Base-by-base conservation (phyloP, 2,797 vertebrate species). In the Sparidentex hasta region DNA sequence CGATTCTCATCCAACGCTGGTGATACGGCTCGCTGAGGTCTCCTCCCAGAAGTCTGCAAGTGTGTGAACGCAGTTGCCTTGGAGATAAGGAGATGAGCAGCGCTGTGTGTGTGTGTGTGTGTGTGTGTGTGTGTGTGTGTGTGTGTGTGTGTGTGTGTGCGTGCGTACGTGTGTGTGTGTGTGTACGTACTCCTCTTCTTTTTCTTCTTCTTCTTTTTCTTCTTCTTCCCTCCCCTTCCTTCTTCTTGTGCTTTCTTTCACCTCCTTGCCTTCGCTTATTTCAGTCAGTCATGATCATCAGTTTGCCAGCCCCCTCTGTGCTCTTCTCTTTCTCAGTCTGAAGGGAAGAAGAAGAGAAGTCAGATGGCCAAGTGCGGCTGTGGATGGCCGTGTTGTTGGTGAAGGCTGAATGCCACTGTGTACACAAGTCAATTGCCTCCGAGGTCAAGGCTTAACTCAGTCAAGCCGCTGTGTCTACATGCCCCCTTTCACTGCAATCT, bases 11-110 rank as follows among this genome's bases (percentile, higher is more conserved):
- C 88, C 82, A 85, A 70, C 72, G 64, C 81, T 74, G 80, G 68
- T 78, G 86, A 78, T 77, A 48, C 65, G 65, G 87, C 88, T 84
- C 54, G 47, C 71, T 23, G 44, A 89, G 80, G 88, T 91, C 80
- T 90, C 87, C 89, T 86, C 86, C 82, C 87, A 89, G 83, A 88
- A 92, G 86, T 84, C 86, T 88, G 81, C 52, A 21, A 87, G 87
- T 47, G 79, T 89, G 91, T 78, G 90, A 93, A 90, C 81, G 73
- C 92, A 75, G 94, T 94, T 93, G 93, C 93, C 89, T 78, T 94
- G 93, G 92, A 93, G 90, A 94, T 90, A 89, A 84, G 85, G 71
- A 82, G 83, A 84, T 78, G 89, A 86, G 79, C 86, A 79, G 74
- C 78, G 73, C 82, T 27, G 80, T 63, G 76, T 50, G 72, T 76